phyloP scores from a whole-genome alignment of 2,888 invertebrate species.

The Rhingia rostrata region DNA sequence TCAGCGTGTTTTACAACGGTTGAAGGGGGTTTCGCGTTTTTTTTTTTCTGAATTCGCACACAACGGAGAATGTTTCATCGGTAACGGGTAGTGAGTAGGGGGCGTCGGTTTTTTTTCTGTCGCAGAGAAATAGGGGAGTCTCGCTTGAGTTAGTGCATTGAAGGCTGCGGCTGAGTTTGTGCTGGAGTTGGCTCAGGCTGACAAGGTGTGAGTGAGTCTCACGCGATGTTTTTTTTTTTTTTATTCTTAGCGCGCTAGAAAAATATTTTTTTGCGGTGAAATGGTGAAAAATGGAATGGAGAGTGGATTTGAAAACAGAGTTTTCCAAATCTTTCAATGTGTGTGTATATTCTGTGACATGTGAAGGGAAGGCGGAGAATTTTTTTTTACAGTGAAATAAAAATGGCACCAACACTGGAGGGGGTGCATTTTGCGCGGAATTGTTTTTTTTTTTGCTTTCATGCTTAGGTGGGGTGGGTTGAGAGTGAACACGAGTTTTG shows the following conservation, averaged over 20 bases:
- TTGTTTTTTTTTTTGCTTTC: conserved; percentile 13
- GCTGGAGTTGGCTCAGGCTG: not conserved
- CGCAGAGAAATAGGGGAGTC: conserved; percentile 65
- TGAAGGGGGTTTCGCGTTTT: conserved; percentile 31
- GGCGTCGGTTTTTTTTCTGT: conserved; percentile 49
- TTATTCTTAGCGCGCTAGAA: conserved; percentile 8
- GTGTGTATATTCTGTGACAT: conserved; percentile 14
- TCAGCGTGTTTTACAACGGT: conserved; percentile 45
- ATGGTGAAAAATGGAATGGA: conserved; percentile 63
- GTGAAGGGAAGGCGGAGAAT: conserved; percentile 28
- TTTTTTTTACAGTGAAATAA: conserved; percentile 60
- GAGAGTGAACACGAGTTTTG: conserved; percentile 21
- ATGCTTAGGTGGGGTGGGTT: conserved; percentile 49
- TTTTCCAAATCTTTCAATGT: conserved; percentile 37
- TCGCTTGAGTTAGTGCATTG: conserved; percentile 53
- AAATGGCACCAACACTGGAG: conserved; percentile 69
- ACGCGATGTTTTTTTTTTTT: conserved; percentile 61
- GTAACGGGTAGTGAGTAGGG: conserved; percentile 53
- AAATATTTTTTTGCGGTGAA: conserved; percentile 56
- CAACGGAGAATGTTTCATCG: not conserved
- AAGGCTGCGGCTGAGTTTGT: conserved; percentile 1
- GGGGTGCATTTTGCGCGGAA: conserved; percentile 64
- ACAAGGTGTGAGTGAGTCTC: conserved; percentile 68
- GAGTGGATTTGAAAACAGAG: conserved; percentile 4
- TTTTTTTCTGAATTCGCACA: not conserved